Evolutionary conservation across 1,140 invertebrate genomes (phyloP).

Genomic region (Subanguina moxae): DNA sequence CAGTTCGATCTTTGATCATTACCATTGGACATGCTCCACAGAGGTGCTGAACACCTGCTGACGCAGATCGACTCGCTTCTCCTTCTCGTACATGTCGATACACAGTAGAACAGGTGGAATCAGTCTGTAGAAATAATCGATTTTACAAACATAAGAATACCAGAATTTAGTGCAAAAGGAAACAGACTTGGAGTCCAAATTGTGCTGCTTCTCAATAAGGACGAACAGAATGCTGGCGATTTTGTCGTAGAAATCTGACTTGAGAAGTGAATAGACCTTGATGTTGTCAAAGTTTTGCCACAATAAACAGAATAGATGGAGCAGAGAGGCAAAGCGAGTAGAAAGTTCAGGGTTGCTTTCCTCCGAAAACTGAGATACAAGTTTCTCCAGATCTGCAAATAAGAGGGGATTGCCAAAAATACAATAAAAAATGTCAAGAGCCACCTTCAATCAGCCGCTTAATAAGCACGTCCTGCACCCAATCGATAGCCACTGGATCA

Average conservation of each 20-base stretch:
- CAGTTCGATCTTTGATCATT: too few species aligned
- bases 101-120: constrained; percentile 15
- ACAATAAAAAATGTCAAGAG: neutral
- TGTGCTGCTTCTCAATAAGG: neutral
- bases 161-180: neutral
- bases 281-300: constrained; percentile 29
- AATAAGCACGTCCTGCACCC: constrained; percentile 28
- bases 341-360: constrained; percentile 1
- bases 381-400: constrained; percentile 17
- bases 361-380: neutral
- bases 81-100: constrained; percentile 18
- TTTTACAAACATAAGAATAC: neutral
- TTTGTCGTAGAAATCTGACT: constrained; percentile 14
- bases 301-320: constrained; percentile 31
- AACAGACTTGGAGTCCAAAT: neutral
- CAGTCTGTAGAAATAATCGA: constrained; percentile 6
- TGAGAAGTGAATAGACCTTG: constrained; percentile 21
- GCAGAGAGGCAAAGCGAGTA: constrained; percentile 24
- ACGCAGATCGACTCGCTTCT: constrained; percentile 15
- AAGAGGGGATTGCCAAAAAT: neutral
- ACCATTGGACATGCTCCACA: constrained; percentile 20
- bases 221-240: constrained; percentile 9
- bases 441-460: constrained; percentile 17
- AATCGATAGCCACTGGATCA: constrained; percentile 19
- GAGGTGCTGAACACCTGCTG: neutral